These are phyloP conservation scores for Schizopygopsis malacanthus DNA, from an alignment of 2,797 vertebrate species.

Conservation along the genomic window DNA sequence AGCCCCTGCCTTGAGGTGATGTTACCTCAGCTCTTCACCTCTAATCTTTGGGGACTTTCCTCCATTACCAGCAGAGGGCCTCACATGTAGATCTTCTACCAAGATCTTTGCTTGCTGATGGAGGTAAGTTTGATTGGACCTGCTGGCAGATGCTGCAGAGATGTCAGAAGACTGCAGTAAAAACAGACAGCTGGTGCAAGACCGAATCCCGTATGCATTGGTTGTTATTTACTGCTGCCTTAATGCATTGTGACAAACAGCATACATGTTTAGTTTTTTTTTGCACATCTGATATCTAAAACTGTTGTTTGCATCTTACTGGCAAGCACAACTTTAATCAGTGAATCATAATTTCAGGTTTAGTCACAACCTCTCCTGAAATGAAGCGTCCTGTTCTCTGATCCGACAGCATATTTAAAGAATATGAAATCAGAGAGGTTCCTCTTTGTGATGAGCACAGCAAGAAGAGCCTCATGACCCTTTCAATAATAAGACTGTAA, in stretches of 20 bases:
- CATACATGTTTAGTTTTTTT: too few relatives aligned
- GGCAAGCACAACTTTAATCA: neutral
- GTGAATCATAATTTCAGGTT: neutral
- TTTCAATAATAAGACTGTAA: neutral
- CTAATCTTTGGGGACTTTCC: neutral
- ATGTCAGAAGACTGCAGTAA: neutral
- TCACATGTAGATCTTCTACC: neutral
- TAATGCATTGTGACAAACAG: constrained; percentile 1
- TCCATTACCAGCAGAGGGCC: constrained; percentile 31
- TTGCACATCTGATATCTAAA: neutral
- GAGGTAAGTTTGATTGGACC: neutral
- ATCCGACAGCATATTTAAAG: constrained; percentile 56
- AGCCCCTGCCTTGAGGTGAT: constrained; percentile 24
- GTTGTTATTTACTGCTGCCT: neutral
- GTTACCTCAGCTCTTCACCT: constrained; percentile 47
- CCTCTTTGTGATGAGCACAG: constrained; percentile 32
- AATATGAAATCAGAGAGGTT: constrained; percentile 28
- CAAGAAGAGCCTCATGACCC: neutral
- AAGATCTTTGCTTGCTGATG: neutral
- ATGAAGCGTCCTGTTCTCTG: constrained; percentile 53
- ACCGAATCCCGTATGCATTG: neutral
- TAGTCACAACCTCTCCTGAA: neutral
- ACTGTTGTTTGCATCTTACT: neutral
- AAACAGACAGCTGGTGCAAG: neutral
- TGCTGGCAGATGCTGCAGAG: neutral